These are phyloP conservation scores for Thalassaphorura encarpata DNA, from an alignment of 1,140 invertebrate genomes.

Conservation along the genomic window DNA sequence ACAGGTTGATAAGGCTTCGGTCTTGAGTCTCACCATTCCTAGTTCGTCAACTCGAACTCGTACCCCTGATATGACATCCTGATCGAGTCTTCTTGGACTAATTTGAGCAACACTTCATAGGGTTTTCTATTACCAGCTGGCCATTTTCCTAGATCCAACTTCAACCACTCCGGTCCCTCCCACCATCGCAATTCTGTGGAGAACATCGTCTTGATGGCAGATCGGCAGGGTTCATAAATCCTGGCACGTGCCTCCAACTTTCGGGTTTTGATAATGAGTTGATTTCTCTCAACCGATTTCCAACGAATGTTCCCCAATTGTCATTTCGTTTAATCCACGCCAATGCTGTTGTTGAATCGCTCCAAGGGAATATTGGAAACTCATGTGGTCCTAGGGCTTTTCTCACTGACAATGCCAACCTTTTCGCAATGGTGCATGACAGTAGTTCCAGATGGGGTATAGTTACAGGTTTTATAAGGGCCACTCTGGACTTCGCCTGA, in stretches of 20 bases:
- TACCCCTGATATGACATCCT: too few species aligned
- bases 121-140: not conserved
- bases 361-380: not conserved
- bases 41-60: too few species aligned
- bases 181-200: not conserved
- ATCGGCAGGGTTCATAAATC: slow-evolving; percentile 17
- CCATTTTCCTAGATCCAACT: not conserved
- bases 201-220: slow-evolving; percentile 10
- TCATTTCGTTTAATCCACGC: slow-evolving; percentile 14
- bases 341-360: slow-evolving; percentile 18
- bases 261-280: not conserved
- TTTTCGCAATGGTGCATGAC: slow-evolving; percentile 34
- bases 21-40: too few species aligned
- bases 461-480: slow-evolving; percentile 33
- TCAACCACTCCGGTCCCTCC: slow-evolving; percentile 4
- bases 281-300: slow-evolving; percentile 17
- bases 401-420: slow-evolving; percentile 28
- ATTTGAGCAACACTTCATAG: not conserved
- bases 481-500: slow-evolving; percentile 34
- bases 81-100: not conserved
- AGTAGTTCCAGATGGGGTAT: slow-evolving; percentile 36
- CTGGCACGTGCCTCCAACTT: slow-evolving; percentile 18
- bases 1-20: too few species aligned
- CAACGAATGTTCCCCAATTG: slow-evolving; percentile 15
- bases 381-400: not conserved